Evolutionary conservation across 2,888 invertebrate species (phyloP).

Genomic region (Orchesellides sinensis): DNA sequence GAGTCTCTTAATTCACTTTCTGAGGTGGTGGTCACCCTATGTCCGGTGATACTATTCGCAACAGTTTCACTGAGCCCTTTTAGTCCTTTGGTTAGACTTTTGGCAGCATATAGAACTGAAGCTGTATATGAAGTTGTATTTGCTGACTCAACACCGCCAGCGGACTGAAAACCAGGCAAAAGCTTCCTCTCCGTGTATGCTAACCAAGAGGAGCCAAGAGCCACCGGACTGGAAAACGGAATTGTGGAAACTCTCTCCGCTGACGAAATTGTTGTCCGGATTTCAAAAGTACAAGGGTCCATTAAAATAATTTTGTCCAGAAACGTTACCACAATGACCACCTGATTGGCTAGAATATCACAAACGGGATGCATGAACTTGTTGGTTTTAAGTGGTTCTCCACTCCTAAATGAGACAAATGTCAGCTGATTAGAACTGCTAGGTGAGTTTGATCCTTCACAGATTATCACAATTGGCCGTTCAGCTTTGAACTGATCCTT

Average conservation of each 20-base stretch:
- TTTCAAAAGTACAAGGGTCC: conserved; percentile 92
- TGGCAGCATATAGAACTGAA: conserved; percentile 95
- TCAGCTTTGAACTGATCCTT: conserved; percentile 86
- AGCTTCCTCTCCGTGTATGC: conserved; percentile 89
- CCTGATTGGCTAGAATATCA: conserved; percentile 92
- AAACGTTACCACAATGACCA: conserved; percentile 92
- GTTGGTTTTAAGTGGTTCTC: conserved; percentile 91
- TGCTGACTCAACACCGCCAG: conserved; percentile 83
- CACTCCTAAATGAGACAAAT: conserved; percentile 90
- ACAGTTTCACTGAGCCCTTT: conserved; percentile 94
- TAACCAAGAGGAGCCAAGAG: conserved; percentile 86
- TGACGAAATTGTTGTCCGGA: conserved; percentile 90
- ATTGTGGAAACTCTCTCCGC: conserved; percentile 90
- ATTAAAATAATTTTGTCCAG: conserved; percentile 93
- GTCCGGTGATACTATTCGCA: conserved; percentile 90
- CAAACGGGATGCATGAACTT: conserved; percentile 94
- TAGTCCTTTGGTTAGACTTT: conserved; percentile 93
- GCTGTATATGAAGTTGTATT: conserved; percentile 90
- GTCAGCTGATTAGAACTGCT: conserved; percentile 77
- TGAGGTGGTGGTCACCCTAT: conserved; percentile 76
- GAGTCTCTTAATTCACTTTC: conserved; percentile 78
- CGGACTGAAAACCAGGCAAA: conserved; percentile 86
- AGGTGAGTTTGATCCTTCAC: conserved; percentile 80
- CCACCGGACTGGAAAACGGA: conserved; percentile 85
- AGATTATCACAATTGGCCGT: conserved; percentile 92